phyloP scores from a whole-genome alignment of 2,797 vertebrate species.

The Pseudomugil gertrudae region DNA sequence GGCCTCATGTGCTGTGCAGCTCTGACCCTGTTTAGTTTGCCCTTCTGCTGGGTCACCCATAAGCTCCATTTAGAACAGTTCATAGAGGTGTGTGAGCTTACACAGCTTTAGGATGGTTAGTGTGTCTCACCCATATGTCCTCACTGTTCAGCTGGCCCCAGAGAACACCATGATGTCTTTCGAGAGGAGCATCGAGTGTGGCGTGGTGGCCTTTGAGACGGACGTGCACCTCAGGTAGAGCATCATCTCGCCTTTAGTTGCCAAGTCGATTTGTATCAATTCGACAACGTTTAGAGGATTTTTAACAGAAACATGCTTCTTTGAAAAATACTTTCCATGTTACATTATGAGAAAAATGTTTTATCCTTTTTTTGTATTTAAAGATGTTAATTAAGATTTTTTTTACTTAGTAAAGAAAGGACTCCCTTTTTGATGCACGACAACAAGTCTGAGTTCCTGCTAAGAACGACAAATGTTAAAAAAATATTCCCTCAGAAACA shows the following conservation, averaged over 20 bases:
- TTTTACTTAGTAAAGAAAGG: slow-evolving; percentile 80
- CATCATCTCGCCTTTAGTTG: background rate
- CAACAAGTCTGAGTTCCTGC: slow-evolving; percentile 68
- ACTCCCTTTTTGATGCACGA: slow-evolving; percentile 95
- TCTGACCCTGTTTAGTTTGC: slow-evolving; percentile 25
- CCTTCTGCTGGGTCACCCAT: slow-evolving; percentile 32
- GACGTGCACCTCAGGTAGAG: slow-evolving; percentile 93
- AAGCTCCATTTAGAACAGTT: slow-evolving; percentile 33
- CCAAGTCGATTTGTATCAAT: background rate
- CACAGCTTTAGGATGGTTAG: slow-evolving; percentile 31
- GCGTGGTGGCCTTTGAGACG: slow-evolving; percentile 89
- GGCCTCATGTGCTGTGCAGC: slow-evolving; percentile 32
- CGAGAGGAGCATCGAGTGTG: slow-evolving; percentile 81
- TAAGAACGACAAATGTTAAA: slow-evolving; percentile 87
- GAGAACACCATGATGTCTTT: slow-evolving; percentile 98
- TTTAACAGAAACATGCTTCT: too few species aligned
- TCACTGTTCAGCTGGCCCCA: slow-evolving; percentile 86
- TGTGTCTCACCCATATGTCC: slow-evolving; percentile 54
- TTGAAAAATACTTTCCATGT: too few species aligned
- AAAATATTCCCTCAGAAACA: slow-evolving; percentile 71
- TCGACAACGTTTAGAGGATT: background rate
- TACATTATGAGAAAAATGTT: too few species aligned
- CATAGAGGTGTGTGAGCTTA: slow-evolving; percentile 21
- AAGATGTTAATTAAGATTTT: background rate
- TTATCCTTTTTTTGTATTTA: background rate